Evolutionary conservation across 2,113 vertebrate species (phyloP), one percentile per base, ranked within the genome.

Genomic region (Hyaena hyaena): DNA sequence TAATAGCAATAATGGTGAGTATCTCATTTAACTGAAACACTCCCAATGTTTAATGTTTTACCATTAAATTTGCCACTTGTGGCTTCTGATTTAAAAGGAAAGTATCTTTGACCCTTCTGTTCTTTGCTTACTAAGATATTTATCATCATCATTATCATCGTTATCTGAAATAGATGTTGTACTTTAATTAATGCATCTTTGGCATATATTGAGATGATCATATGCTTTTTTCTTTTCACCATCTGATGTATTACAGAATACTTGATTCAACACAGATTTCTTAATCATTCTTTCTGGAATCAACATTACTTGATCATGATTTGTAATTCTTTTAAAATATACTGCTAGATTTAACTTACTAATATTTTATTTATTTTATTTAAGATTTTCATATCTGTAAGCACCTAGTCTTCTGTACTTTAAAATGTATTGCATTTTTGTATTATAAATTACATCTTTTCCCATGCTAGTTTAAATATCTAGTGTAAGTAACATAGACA

Each of bases 291-390:
- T 93, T 96, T n/a, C 15, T 48, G 45, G 66, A 97, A 97, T 69
- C 96, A 92, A 88, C 35, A 73, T 33, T 68, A 61, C 35, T 87
- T 50, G 45, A 39, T 90, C 79, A 76, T 26, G 35, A 39, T 58
- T 43, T 17, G 39, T 16, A 50, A 79, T 92, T 86, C 48, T 81
- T 94, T 94, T 73, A 88, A 88, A 88, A 90, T 87, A 73, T 50
- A 88, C 68, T 90, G 10, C 55, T 93, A 68, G 33, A 85, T 84
- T 66, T 92, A 85, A 90, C 55, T 95, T 81, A 77, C 10, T 50
- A 87, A 93, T 97, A 93, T 95, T 90, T 97, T 92, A 87, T 96
- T 83, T 71, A 95, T 95, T 90, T 97, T 92, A 90, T 96, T 87
- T 71, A 95, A 89, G 28, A 84, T 16, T 86, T 96, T 77, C 50